These are phyloP conservation scores for Uromys caudimaculatus DNA, from an alignment of 2,797 vertebrate species.

Conservation along the genomic window DNA sequence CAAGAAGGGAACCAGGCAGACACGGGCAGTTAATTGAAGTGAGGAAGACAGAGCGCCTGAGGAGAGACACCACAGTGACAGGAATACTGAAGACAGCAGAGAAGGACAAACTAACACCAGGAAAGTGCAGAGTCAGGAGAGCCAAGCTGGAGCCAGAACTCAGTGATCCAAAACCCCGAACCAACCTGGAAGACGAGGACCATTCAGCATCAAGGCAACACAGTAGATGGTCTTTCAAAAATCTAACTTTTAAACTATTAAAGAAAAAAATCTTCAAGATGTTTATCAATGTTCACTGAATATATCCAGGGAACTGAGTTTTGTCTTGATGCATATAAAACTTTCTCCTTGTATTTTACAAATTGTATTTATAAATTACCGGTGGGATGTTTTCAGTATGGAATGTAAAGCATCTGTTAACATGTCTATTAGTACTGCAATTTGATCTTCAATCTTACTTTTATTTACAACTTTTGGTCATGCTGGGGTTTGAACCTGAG, in stretches of 20 bases:
- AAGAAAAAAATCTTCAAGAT: not conserved
- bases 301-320: not conserved
- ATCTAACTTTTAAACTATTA: not conserved
- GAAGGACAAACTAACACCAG: not conserved
- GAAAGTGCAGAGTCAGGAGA: slow-evolving; percentile 64
- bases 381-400: not conserved
- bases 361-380: not conserved
- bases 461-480: not conserved
- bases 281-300: not conserved
- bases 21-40: not conserved
- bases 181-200: not conserved
- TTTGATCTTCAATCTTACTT: not conserved
- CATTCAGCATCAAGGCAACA: not conserved
- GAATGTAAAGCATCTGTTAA: not conserved
- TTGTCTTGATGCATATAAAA: not conserved
- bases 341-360: slow-evolving; percentile 30
- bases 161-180: slow-evolving; percentile 18
- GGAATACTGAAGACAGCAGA: not conserved
- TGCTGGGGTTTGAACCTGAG: not conserved
- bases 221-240: not conserved
- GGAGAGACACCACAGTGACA: not conserved
- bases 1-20: not conserved
- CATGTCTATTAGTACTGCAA: slow-evolving; percentile 23
- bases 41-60: not conserved
- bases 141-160: slow-evolving; percentile 39